phyloP scores from a whole-genome alignment of 2,113 vertebrate genomes.

The Etia nguti region DNA sequence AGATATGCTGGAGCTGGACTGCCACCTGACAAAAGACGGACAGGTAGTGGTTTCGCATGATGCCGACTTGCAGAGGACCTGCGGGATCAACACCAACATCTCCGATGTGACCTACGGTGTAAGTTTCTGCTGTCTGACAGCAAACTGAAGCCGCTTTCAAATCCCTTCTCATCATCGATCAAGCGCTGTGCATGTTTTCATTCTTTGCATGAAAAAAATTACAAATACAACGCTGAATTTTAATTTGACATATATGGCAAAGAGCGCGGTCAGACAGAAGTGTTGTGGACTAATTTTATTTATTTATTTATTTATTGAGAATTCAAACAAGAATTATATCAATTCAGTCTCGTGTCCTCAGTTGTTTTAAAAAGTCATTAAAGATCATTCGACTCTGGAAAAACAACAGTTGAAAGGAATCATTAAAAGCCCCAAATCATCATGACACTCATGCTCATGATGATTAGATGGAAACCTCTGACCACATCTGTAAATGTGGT shows the following conservation, averaged over 20 bases:
- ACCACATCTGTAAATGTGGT: not conserved
- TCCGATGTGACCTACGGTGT: conserved; percentile 84
- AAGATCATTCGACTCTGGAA: not conserved
- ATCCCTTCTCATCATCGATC: not conserved
- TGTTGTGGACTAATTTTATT: not conserved
- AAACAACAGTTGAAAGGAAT: not conserved
- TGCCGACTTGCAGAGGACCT: conserved; percentile 82
- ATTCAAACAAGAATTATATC: not conserved
- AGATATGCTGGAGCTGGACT: conserved; percentile 97
- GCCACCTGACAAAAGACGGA: conserved; percentile 93
- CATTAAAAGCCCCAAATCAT: not conserved
- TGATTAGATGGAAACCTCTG: not conserved
- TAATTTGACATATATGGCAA: not conserved
- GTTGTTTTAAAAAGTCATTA: not conserved
- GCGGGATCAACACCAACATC: conserved; percentile 82
- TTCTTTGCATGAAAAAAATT: not conserved
- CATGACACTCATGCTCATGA: not conserved
- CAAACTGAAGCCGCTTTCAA: not conserved
- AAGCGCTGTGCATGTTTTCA: not conserved
- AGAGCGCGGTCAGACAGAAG: not conserved
- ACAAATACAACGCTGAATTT: not conserved
- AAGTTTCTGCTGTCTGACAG: conserved; percentile 63
- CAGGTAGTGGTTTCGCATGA: conserved; percentile 96
- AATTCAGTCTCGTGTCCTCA: not conserved
- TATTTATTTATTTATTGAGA: not conserved